phyloP scores from a whole-genome alignment of 92 coral and sea anemone species.

The Actinernus sp. region DNA sequence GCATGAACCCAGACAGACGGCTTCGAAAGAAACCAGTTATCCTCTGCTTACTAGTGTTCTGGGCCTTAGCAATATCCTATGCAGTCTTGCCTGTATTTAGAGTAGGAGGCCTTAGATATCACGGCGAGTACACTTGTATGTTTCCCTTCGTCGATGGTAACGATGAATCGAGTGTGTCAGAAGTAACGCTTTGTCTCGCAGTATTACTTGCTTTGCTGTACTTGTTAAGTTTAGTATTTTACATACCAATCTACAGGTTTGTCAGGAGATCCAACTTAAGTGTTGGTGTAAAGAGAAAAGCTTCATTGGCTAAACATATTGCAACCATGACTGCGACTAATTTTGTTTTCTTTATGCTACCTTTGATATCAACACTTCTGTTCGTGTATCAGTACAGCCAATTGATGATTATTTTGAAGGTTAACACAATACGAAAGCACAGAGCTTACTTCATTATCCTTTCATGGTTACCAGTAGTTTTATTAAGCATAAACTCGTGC shows the following conservation, averaged over 20 bases:
- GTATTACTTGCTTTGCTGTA: constrained; percentile 41
- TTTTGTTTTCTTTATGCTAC: constrained; percentile 46
- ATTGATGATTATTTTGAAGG: constrained; percentile 4
- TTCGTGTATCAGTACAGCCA: constrained; percentile 34
- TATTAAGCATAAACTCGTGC: constrained; percentile 62
- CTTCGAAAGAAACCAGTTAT: constrained; percentile 19
- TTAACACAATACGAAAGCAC: constrained; percentile 18
- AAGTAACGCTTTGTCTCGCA: constrained; percentile 28
- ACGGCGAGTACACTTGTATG: constrained; percentile 73
- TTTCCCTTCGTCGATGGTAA: constrained; percentile 57
- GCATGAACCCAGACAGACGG: constrained; percentile 59
- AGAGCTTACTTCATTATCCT: constrained; percentile 39
- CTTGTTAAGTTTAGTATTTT: constrained; percentile 30
- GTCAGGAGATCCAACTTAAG: constrained; percentile 31
- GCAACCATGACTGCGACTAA: constrained; percentile 58
- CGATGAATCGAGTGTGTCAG: constrained; percentile 3
- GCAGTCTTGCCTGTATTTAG: constrained; percentile 44
- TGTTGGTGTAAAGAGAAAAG: constrained; percentile 66
- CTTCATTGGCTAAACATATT: constrained; percentile 62
- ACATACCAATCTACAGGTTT: constrained; percentile 44
- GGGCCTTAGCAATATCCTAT: constrained; percentile 41
- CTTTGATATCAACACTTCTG: constrained; percentile 50
- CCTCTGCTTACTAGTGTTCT: constrained; percentile 14
- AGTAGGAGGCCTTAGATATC: constrained; percentile 65
- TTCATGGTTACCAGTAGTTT: constrained; percentile 65